Evolutionary conservation across 2,113 vertebrate species (phyloP).

Genomic region (Seriola aureovittata): DNA sequence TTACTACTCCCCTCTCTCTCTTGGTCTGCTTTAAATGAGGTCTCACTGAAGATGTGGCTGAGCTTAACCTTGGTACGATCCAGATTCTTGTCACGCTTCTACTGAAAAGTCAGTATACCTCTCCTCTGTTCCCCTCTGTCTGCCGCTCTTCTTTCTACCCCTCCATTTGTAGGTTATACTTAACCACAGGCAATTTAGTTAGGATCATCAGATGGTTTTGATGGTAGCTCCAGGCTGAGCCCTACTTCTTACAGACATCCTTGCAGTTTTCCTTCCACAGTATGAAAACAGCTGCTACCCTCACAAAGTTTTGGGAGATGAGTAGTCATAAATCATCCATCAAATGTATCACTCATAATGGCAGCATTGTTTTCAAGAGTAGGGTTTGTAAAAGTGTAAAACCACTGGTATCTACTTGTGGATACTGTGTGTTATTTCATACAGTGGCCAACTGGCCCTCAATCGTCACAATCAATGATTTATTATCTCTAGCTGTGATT

Average conservation of each 20-base stretch:
- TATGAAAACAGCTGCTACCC: conserved; percentile 46
- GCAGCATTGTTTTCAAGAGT: conserved; percentile 37
- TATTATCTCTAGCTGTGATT: conserved; percentile 30
- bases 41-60: conserved; percentile 49
- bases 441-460: conserved; percentile 12
- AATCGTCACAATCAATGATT: conserved; percentile 46
- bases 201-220: conserved; percentile 40
- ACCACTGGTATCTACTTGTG: conserved; percentile 51
- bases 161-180: conserved; percentile 20
- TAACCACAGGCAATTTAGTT: conserved; percentile 35
- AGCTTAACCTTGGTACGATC: conserved; percentile 16
- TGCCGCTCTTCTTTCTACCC: not conserved
- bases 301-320: conserved; percentile 30
- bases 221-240: conserved; percentile 22
- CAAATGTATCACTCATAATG: conserved; percentile 41
- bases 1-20: conserved; percentile 9
- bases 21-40: conserved; percentile 25
- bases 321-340: conserved; percentile 42
- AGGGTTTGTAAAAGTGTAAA: conserved; percentile 35
- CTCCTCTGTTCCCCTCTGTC: conserved; percentile 1
- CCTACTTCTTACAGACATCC: conserved; percentile 9
- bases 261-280: conserved; percentile 40
- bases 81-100: conserved; percentile 35
- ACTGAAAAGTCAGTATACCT: conserved; percentile 50
- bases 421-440: conserved; percentile 51